phyloP scores from a whole-genome alignment of 2,888 invertebrate genomes.

The Matsumyia berberina region DNA sequence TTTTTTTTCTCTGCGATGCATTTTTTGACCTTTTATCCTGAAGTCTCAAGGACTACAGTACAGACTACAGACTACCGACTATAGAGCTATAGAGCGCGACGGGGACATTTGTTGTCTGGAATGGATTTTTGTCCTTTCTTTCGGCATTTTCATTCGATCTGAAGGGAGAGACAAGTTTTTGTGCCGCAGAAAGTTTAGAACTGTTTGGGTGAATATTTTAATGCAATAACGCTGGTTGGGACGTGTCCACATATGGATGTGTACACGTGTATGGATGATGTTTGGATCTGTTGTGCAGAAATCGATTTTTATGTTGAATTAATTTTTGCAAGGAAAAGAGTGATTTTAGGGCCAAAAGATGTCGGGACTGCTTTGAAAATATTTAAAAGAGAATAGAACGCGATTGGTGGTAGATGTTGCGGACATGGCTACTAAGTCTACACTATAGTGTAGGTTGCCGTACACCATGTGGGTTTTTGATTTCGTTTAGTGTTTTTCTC shows the following conservation, averaged over 20 bases:
- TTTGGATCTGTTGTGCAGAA: not conserved
- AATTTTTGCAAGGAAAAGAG: conserved; percentile 1
- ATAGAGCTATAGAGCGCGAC: conserved; percentile 8
- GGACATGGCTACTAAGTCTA: too few relatives aligned
- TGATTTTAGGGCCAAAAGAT: conserved; percentile 4
- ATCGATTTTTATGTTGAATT: conserved; percentile 27
- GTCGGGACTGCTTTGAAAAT: not conserved
- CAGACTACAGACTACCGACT: too few relatives aligned
- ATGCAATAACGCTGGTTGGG: conserved; percentile 37
- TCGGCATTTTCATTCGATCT: conserved; percentile 37
- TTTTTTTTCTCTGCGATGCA: conserved; percentile 11
- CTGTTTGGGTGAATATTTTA: conserved; percentile 42
- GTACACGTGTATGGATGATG: not conserved
- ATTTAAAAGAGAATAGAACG: not conserved
- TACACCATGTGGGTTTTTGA: too few relatives aligned
- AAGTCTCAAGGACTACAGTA: conserved; percentile 69
- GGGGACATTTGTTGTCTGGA: conserved; percentile 58
- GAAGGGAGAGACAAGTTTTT: conserved; percentile 48
- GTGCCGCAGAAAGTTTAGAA: conserved; percentile 37
- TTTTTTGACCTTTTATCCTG: conserved; percentile 43
- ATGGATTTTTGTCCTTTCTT: conserved; percentile 42
- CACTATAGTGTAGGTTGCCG: too few relatives aligned
- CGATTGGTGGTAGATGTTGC: not conserved
- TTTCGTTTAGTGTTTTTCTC: too few relatives aligned
- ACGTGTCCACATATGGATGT: too few relatives aligned